A percentile compares a stretch with the other conserved stretches of the same genome.
Conservation (phyloP, 1,140 invertebrate species). For the Bilobella aurantiaca region DNA sequence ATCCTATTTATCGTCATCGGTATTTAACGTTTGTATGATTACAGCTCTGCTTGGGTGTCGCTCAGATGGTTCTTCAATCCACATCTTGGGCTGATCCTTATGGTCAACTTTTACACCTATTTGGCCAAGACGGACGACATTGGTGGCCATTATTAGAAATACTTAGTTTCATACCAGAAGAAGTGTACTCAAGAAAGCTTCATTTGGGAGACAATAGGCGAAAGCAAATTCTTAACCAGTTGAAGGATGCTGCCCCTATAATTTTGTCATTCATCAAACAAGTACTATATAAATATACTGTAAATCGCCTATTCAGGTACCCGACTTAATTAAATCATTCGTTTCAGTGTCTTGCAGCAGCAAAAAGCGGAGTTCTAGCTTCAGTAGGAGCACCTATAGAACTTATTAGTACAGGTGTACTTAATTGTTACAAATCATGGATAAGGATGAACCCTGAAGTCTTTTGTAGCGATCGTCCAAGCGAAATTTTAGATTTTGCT, state of each 20-base stretch:
- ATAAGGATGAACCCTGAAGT: slow-evolving; percentile 30
- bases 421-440: slow-evolving; percentile 34
- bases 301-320: background rate
- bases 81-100: slow-evolving; percentile 79
- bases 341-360: slow-evolving; percentile 18
- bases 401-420: slow-evolving; percentile 18
- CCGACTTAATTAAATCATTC: slow-evolving; percentile 20
- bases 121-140: slow-evolving; percentile 45
- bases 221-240: slow-evolving; percentile 65
- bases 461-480: slow-evolving; percentile 22
- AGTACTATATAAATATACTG: slow-evolving; percentile 18
- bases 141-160: slow-evolving; percentile 78
- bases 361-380: slow-evolving; percentile 10
- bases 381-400: slow-evolving; percentile 13
- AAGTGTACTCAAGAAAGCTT: slow-evolving; percentile 71
- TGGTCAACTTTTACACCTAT: slow-evolving; percentile 67
- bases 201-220: slow-evolving; percentile 82
- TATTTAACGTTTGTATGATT: no score
- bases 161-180: slow-evolving; percentile 88
- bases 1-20: no score
- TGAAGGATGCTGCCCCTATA: slow-evolving; percentile 45
- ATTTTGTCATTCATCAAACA: slow-evolving; percentile 37
- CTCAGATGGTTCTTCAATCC: slow-evolving; percentile 91
- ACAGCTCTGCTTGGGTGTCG: slow-evolving; percentile 76
- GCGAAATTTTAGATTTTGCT: slow-evolving; percentile 31